phyloP scores from a whole-genome alignment of 2,888 invertebrate species.

The Mesodorylaimus sp. region DNA sequence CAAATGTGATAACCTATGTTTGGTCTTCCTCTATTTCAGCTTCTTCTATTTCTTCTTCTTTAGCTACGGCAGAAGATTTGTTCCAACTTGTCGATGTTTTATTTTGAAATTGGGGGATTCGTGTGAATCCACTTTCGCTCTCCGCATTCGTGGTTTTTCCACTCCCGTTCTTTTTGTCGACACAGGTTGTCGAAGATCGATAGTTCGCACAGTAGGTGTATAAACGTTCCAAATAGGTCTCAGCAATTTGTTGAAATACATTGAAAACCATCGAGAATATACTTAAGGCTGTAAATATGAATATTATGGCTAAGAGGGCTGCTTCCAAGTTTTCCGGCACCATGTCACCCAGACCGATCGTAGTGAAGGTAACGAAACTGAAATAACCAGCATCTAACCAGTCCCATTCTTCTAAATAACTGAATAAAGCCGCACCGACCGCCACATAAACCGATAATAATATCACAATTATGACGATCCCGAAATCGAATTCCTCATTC shows the following conservation, averaged over 20 bases:
- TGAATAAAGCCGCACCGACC: neutral
- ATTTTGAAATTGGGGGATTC: too few species aligned
- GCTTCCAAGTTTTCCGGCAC: neutral
- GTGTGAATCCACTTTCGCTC: too few species aligned
- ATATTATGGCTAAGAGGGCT: neutral
- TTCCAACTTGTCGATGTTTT: neutral
- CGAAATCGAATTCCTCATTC: neutral
- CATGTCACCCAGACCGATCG: constrained; percentile 9
- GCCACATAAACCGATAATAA: neutral
- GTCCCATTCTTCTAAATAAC: constrained; percentile 5
- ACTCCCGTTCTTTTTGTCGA: too few species aligned
- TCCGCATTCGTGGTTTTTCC: too few species aligned
- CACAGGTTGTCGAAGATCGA: too few species aligned
- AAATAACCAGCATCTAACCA: constrained; percentile 14
- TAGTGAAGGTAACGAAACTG: constrained; percentile 6
- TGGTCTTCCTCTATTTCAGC: neutral
- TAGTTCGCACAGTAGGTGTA: too few species aligned
- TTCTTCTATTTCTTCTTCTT: neutral
- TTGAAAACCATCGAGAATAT: neutral
- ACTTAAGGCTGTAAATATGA: neutral
- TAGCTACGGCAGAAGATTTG: neutral
- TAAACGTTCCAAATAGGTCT: neutral
- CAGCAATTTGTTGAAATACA: neutral
- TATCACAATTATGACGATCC: neutral
- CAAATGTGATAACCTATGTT: too few species aligned